A percentile compares a stretch with the other conserved stretches of the same genome.
phyloP scores from a whole-genome alignment of 1,140 invertebrate genomes.

The Drosophila tsacasi region DNA sequence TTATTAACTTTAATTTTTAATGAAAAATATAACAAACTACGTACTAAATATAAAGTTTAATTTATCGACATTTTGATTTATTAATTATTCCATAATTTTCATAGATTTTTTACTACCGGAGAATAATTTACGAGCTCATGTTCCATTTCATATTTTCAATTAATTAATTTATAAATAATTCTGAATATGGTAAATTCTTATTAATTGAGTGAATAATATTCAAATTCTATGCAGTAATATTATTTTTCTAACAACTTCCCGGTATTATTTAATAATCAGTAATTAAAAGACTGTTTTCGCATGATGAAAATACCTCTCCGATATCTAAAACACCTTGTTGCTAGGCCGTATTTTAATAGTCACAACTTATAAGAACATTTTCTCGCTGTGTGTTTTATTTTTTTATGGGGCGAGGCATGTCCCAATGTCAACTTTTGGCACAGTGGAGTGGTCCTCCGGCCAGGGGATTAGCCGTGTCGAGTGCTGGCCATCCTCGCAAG shows the following conservation, averaged over 20 bases:
- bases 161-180: not conserved
- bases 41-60: not conserved
- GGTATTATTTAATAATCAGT: not conserved
- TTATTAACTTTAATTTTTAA: not conserved
- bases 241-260: not conserved
- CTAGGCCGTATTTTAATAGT: slow-evolving; percentile 32
- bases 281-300: slow-evolving; percentile 4
- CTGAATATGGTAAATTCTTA: not conserved
- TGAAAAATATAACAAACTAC: too few species aligned
- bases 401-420: slow-evolving; percentile 8
- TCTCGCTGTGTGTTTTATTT: slow-evolving; percentile 11
- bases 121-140: too few species aligned
- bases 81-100: too few species aligned
- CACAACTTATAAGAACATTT: not conserved
- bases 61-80: too few species aligned
- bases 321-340: not conserved
- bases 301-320: not conserved
- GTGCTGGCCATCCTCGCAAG: slow-evolving; percentile 52
- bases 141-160: not conserved
- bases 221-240: too few species aligned
- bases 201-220: not conserved
- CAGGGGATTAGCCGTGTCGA: slow-evolving; percentile 44
- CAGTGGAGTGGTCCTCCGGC: slow-evolving; percentile 59
- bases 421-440: slow-evolving; percentile 58
- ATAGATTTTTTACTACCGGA: too few species aligned